phyloP scores from a whole-genome alignment of 30 jellyfish, hydroid and myxozoan species.

The Turritopsis dohrnii region DNA sequence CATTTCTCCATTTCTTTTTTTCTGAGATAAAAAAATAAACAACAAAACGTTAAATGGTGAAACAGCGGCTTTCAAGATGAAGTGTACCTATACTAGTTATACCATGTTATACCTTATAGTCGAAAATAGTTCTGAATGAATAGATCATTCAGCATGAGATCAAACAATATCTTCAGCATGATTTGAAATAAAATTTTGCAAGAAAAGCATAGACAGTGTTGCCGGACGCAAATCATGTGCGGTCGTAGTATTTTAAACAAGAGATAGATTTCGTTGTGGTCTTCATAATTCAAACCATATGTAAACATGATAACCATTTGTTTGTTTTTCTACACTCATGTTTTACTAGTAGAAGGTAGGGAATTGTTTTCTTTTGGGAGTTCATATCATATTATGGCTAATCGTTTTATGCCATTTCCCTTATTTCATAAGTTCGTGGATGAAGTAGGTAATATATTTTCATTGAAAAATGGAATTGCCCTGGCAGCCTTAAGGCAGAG shows the following conservation, averaged over 20 bases:
- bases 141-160: background rate
- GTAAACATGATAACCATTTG: background rate
- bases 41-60: no score
- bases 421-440: no score
- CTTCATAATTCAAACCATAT: background rate
- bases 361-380: background rate
- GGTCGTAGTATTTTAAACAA: background rate
- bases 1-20: no score
- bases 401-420: background rate
- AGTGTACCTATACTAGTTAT: no score
- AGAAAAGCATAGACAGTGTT: background rate
- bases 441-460: no score
- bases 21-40: no score
- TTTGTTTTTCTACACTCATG: background rate
- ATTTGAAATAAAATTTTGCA: background rate
- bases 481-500: no score
- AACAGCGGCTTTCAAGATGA: background rate
- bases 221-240: background rate
- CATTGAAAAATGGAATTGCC: no score
- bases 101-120: no score
- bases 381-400: background rate
- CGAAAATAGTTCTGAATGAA: no score
- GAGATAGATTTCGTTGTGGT: no score
- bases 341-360: background rate
- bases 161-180: background rate